Percentiles rank a stretch among this genome's conserved stretches.
Conservation (phyloP, 2,888 invertebrate genomes). For the Fabriciana adippe region DNA sequence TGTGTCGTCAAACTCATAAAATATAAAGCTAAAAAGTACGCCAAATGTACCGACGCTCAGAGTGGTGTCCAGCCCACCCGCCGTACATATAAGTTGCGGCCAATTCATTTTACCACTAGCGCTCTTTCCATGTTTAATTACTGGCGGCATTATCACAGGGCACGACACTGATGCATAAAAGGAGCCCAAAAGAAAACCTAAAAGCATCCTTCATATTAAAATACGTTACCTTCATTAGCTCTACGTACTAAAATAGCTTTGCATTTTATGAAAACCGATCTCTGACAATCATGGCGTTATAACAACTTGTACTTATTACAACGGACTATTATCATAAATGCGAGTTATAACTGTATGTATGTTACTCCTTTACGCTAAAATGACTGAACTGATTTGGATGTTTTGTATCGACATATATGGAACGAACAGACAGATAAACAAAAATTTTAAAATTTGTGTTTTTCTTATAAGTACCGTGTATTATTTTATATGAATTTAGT, state of each 20-base stretch:
- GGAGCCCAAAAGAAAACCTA: conserved; percentile 67
- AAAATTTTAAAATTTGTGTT: no score
- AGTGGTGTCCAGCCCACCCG: conserved; percentile 69
- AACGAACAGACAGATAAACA: no score
- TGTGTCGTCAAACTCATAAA: conserved; percentile 54
- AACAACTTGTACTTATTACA: no score
- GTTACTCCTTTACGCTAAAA: no score
- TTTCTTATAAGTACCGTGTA: no score
- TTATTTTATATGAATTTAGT: no score
- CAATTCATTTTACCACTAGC: conserved; percentile 57
- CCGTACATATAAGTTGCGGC: conserved; percentile 67
- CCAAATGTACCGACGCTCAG: conserved; percentile 74
- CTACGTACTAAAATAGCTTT: background rate
- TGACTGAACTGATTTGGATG: no score
- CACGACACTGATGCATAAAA: conserved; percentile 71
- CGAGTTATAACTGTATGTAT: no score
- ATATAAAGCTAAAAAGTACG: conserved; percentile 61
- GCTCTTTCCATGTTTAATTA: conserved; percentile 50
- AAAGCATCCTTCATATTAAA: no score
- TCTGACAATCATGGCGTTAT: no score
- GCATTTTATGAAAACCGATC: background rate
- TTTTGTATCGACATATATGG: no score
- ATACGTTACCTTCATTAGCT: background rate
- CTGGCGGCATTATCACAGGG: conserved; percentile 66
- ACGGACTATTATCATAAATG: no score